Base-by-base conservation (phyloP, 35 echinoderm and acorn worm species). In the Amphiura filiformis region DNA sequence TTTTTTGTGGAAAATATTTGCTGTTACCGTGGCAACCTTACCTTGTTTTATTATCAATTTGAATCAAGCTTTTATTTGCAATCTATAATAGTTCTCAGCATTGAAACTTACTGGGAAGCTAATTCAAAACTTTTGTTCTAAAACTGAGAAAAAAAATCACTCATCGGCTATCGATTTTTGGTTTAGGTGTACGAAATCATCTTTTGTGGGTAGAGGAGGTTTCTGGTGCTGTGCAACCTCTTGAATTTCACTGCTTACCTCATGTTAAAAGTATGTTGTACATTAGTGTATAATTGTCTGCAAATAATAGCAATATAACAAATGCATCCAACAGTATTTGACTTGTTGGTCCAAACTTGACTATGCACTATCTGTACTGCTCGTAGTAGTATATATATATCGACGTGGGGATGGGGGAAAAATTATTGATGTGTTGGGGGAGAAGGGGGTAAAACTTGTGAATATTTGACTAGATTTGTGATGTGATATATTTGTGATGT, bases 251-350 rank as follows among this genome's bases (percentile, higher is more conserved):
- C 61, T n/a, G 61, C 61, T 70, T 70, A 70, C 61, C 61, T 70
- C 61, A 70, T 70, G 61, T 70, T 70, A 70, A 70, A 70, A 70
- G 61, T 70, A 70, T 70, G 61, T 70, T 70, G 61, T 70, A 70
- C 61, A 70, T 70, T 70, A n/a, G 61, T 70, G 61, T 70, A 70
- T 70, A 2, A 13, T 13, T 70, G 61, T 70, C 17, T 70, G 61
- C 61, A 70, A 13, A 70, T 70, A 70, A 70, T 70, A 70, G 61
- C 61, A 70, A 70, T 70, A 70, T 70, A 13, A 15, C 61, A 70
- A 70, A 70, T 70, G 61, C 61, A 70, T 18, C 61, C 61, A 70
- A 70, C 61, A 70, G 61, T 70, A 70, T 70, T 70, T 70, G 9
- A 70, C 61, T 70, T 70, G 61, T 70, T 70, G 61, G 61, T 70